Conservation (phyloP, 2,113 vertebrate species). For the Rhizomys pruinosus region DNA sequence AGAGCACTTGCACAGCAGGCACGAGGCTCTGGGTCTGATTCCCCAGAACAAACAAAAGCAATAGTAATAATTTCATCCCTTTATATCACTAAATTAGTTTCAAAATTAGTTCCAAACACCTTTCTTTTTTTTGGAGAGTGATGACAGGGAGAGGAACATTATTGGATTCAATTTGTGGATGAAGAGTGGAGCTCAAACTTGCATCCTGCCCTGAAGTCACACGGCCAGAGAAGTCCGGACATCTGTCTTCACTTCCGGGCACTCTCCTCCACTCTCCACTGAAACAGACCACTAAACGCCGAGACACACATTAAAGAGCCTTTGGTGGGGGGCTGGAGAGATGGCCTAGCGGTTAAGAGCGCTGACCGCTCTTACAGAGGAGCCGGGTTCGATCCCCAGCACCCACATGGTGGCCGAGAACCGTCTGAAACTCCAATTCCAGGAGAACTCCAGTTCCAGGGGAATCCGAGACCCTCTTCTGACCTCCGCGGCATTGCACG, state of each 20-base stretch:
- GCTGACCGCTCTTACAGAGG: too few relatives aligned
- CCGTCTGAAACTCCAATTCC: too few relatives aligned
- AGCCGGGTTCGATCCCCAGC: too few relatives aligned
- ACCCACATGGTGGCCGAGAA: too few relatives aligned
- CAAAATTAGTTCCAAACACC: background rate
- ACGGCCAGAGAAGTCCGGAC: background rate
- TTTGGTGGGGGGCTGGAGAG: too few relatives aligned
- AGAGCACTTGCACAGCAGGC: background rate
- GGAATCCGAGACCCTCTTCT: too few relatives aligned
- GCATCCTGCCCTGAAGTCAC: background rate
- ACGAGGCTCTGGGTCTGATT: too few relatives aligned
- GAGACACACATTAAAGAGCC: background rate
- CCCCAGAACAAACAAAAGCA: background rate
- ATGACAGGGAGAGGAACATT: background rate
- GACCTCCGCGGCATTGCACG: too few relatives aligned
- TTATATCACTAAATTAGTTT: background rate
- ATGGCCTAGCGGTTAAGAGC: too few relatives aligned
- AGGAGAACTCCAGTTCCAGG: too few relatives aligned
- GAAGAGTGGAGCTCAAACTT: background rate
- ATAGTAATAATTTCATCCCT: background rate
- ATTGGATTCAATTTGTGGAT: background rate
- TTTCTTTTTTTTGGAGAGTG: background rate
- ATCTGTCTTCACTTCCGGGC: background rate
- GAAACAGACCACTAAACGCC: background rate
- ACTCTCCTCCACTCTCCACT: background rate